Base-by-base conservation (phyloP, 2,113 vertebrate genomes). In the Chloebia gouldiae region DNA sequence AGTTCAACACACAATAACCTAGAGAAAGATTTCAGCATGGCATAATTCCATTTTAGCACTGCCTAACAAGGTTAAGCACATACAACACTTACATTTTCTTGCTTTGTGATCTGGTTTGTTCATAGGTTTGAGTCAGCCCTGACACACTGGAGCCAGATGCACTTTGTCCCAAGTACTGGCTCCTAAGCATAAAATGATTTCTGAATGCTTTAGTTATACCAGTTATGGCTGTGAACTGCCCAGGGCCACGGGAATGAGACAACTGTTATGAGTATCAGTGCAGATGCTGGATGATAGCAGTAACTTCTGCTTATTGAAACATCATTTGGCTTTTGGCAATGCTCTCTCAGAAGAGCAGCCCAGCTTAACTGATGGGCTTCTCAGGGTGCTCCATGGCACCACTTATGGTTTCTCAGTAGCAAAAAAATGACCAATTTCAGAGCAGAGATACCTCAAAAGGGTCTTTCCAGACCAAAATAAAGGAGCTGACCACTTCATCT, bases 221-320 rank as follows among this genome's bases (percentile, higher is more conserved):
- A 81, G 61, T 81, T 68, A 75, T 14, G 49, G 76, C 53, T 68
- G 64, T 90, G 79, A 92, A 78, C 66, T 81, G 92, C 81, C 80
- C 64, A 25, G 40, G 72, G 94, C 82, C 82, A 56, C 0, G 0
- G 42, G 59, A 73, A 83, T 25, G 54, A 95, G 85, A 93, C 37
- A 81, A 78, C 56, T 76, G 68, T 63, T 90, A 40, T 0, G 33
- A 94, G n/a, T 31, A 78, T 56, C 76, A 81, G 66, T 24, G 35
- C 76, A 70, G 76, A 51, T 11, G 15, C 85, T 4, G 60, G 82
- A 81, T 3, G 7, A 77, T 9, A 66, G 56, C 47, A 93, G 63
- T 75, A 95, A 88, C 56, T 96, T 88, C 40, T 82, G 75, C 76
- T 92, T 78, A 90, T 17, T 88, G 85, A 92, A 88, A 93, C 5